These are phyloP conservation scores for Oryzias dopingdopingensis DNA, from an alignment of 2,797 vertebrate species.

Conservation along the genomic window DNA sequence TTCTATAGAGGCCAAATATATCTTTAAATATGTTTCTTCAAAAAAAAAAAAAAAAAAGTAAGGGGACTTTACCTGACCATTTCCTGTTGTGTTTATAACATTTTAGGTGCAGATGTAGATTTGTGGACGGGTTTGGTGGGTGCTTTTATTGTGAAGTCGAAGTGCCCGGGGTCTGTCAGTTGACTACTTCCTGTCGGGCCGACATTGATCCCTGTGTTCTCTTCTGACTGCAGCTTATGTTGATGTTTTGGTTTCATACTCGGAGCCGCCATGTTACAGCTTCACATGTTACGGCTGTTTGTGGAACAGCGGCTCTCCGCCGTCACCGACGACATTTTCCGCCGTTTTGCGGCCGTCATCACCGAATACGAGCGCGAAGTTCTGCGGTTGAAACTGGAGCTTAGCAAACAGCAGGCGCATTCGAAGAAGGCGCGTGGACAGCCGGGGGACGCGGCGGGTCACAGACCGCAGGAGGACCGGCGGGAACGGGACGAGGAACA, in stretches of 20 bases:
- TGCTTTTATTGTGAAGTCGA: not conserved
- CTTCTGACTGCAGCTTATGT: not conserved
- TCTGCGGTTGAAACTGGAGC: not conserved
- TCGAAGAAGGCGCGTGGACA: not conserved
- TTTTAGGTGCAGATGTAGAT: not conserved
- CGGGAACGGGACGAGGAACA: no score
- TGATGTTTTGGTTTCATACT: not conserved
- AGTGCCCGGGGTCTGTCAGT: not conserved
- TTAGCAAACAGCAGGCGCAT: not conserved
- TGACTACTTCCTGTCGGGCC: not conserved
- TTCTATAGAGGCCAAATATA: no score
- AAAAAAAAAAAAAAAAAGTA: no score
- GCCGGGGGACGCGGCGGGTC: not conserved
- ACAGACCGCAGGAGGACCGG: not conserved
- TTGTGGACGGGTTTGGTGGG: not conserved
- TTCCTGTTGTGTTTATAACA: no score
- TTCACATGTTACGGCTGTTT: constrained; percentile 3
- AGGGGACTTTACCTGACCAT: no score
- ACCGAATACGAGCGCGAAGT: not conserved
- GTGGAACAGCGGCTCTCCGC: constrained; percentile 20
- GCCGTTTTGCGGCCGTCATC: constrained; percentile 1
- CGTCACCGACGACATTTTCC: constrained; percentile 23
- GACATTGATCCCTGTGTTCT: not conserved
- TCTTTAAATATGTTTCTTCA: no score
- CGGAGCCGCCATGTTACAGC: not conserved